Evolutionary conservation across 2,113 vertebrate genomes (phyloP).

Genomic region (Neotoma lepida): DNA sequence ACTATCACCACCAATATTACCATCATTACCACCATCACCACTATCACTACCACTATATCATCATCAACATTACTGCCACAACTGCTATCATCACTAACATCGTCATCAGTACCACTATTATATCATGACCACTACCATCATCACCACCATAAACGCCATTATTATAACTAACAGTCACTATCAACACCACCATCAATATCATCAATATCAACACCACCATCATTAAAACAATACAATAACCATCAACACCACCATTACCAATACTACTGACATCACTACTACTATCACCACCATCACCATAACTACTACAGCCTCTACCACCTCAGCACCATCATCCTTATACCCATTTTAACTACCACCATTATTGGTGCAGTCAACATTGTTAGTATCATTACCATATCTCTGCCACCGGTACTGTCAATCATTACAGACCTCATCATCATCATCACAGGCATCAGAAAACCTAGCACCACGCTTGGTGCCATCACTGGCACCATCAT

Average conservation of each 20-base stretch:
- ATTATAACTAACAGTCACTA: background rate
- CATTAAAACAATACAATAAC: fast-evolving
- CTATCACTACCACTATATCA: fast-evolving
- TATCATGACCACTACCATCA: fast-evolving
- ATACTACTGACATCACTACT: fast-evolving
- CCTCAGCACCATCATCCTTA: fast-evolving
- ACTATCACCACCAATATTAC: background rate
- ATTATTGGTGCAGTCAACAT: background rate
- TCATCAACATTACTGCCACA: fast-evolving
- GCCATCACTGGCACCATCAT: background rate
- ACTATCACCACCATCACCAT: background rate
- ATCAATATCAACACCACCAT: fast-evolving
- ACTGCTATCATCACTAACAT: fast-evolving
- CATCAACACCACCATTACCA: fast-evolving
- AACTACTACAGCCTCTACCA: background rate
- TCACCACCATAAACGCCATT: fast-evolving
- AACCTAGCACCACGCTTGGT: fast-evolving
- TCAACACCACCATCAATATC: fast-evolving
- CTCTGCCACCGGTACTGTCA: background rate
- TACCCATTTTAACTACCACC: background rate
- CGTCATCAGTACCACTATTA: fast-evolving
- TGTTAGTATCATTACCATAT: fast-evolving
- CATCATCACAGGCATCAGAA: background rate
- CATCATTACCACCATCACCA: fast-evolving
- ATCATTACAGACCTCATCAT: background rate